These are phyloP conservation scores for Margarornis squamiger DNA, from an alignment of 2,797 vertebrate genomes.

Conservation along the genomic window DNA sequence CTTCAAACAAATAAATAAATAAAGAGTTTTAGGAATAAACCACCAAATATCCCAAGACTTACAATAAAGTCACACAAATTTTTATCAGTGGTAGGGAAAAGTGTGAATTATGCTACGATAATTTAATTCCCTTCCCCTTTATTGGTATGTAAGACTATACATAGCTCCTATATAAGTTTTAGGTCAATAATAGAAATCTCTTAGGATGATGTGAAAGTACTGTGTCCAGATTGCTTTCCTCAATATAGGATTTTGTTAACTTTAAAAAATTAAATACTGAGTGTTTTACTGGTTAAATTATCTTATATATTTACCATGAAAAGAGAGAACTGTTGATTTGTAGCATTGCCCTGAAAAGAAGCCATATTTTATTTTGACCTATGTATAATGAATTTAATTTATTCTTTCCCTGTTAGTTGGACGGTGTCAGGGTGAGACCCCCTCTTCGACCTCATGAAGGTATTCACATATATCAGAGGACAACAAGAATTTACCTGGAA, in stretches of 20 bases:
- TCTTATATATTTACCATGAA: background rate
- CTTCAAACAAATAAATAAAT: background rate
- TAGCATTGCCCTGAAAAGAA: background rate
- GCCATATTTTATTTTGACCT: background rate
- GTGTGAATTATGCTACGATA: background rate
- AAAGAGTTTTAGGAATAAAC: background rate
- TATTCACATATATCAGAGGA: constrained; percentile 74
- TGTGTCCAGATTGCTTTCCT: background rate
- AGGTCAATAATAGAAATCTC: background rate
- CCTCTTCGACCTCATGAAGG: constrained; percentile 77
- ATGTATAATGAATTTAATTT: background rate
- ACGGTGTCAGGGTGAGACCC: constrained; percentile 72
- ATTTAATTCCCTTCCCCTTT: background rate
- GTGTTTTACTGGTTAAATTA: background rate
- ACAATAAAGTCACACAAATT: background rate
- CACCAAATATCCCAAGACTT: background rate
- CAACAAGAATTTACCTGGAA: constrained; percentile 75
- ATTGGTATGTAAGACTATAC: background rate
- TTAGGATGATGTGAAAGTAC: background rate
- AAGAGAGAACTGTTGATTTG: background rate
- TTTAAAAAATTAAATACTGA: background rate
- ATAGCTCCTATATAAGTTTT: background rate
- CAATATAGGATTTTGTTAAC: background rate
- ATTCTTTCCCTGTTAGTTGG: constrained; percentile 69
- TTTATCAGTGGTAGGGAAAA: background rate